These are phyloP conservation scores for Beaufortia kweichowensis DNA, from an alignment of 2,113 vertebrate genomes.

Conservation along the genomic window DNA sequence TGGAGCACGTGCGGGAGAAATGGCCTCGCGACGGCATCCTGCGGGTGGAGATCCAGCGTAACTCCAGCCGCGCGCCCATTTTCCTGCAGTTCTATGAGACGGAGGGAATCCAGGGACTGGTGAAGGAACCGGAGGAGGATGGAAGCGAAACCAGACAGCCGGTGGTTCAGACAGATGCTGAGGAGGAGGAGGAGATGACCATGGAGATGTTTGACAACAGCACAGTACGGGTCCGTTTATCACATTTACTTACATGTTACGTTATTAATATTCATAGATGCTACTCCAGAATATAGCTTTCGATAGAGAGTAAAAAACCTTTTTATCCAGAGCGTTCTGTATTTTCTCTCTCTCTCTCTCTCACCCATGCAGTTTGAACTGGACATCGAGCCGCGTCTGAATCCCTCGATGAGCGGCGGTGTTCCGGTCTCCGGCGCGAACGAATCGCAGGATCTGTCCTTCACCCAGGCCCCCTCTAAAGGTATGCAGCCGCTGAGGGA, in stretches of 20 bases:
- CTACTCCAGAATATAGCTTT: no score
- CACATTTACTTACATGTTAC: no score
- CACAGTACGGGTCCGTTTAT: constrained; percentile 74
- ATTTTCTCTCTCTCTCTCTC: neutral
- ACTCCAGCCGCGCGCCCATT: constrained; percentile 88
- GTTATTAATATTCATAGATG: neutral
- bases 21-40: constrained; percentile 94
- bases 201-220: constrained; percentile 93
- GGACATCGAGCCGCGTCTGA: constrained; percentile 90
- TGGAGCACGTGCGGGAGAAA: constrained; percentile 91
- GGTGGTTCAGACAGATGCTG: constrained; percentile 69
- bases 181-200: constrained; percentile 89
- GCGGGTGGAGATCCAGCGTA: constrained; percentile 91
- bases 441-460: constrained; percentile 85
- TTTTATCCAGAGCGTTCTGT: no score
- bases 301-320: no score
- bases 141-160: constrained; percentile 68
- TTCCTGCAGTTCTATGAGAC: constrained; percentile 88
- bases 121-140: constrained; percentile 68
- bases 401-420: constrained; percentile 73
- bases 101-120: constrained; percentile 74
- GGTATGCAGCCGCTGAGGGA: constrained; percentile 82
- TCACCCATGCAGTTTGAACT: constrained; percentile 83
- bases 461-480: constrained; percentile 85
- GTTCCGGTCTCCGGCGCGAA: constrained; percentile 71